Percentiles rank a stretch among this genome's conserved stretches.
Evolutionary conservation across 1,140 invertebrate genomes (phyloP).

Genomic region (Laupala kohalensis): DNA sequence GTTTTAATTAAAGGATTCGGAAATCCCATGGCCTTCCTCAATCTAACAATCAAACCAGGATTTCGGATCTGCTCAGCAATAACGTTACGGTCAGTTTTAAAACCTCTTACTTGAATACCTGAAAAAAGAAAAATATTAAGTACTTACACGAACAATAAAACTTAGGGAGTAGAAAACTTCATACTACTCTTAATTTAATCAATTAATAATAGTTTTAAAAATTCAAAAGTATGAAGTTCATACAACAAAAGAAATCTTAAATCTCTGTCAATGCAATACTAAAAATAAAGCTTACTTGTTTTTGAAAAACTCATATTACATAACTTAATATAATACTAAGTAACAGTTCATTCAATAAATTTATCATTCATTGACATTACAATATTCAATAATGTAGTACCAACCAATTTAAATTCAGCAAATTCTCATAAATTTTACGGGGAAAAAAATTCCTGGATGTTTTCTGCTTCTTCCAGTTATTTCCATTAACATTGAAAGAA

Average conservation of each 20-base stretch:
- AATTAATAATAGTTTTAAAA: neutral
- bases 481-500: no score
- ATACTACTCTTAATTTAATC: neutral
- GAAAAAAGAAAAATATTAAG: neutral
- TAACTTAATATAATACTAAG: no score
- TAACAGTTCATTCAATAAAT: no score
- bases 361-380: no score
- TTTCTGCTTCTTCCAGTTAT: no score
- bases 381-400: no score
- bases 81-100: slow-evolving; percentile 60
- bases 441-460: no score
- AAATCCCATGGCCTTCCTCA: slow-evolving; percentile 23
- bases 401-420: no score
- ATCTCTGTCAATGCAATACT: no score
- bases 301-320: no score
- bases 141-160: neutral
- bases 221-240: neutral
- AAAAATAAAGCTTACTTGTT: no score
- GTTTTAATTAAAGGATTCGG: neutral
- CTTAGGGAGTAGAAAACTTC: neutral
- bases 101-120: slow-evolving; percentile 43
- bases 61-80: slow-evolving; percentile 53
- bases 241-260: neutral
- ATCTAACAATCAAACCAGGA: slow-evolving; percentile 32
- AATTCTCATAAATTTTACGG: no score